A percentile compares a stretch with the other conserved stretches of the same genome.
phyloP scores from a whole-genome alignment of 2,888 invertebrate species.

The Perizoma flavofasciatum region DNA sequence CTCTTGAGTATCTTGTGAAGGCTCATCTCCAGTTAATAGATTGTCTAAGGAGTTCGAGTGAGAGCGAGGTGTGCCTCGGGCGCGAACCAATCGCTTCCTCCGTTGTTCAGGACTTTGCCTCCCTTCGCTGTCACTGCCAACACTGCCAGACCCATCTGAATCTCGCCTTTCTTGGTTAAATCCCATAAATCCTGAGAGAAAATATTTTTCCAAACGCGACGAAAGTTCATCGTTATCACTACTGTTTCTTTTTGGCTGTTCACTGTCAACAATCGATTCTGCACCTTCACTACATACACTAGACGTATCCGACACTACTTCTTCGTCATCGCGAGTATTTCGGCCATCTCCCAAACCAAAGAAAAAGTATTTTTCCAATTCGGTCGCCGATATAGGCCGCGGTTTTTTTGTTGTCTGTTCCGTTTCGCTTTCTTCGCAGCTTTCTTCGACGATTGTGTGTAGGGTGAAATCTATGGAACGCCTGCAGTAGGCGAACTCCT shows the following conservation, averaged over 20 bases:
- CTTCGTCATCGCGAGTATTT: constrained; percentile 83
- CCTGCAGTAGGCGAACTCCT: constrained; percentile 91
- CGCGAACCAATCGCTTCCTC: constrained; percentile 90
- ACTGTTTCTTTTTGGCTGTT: constrained; percentile 76
- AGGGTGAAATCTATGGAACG: constrained; percentile 94
- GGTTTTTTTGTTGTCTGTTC: constrained; percentile 86
- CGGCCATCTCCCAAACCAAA: constrained; percentile 91
- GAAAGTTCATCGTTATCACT: constrained; percentile 89
- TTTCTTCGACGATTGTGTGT: constrained; percentile 97
- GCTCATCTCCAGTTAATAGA: constrained; percentile 86
- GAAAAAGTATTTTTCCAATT: constrained; percentile 95
- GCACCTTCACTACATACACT: constrained; percentile 93
- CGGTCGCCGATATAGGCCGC: constrained; percentile 90
- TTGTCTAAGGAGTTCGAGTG: constrained; percentile 93
- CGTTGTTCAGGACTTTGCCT: constrained; percentile 94
- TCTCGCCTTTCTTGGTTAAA: constrained; percentile 90
- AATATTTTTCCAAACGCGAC: constrained; percentile 94
- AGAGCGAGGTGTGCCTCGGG: constrained; percentile 92
- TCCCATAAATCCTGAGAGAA: constrained; percentile 93
- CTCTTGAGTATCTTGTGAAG: constrained; percentile 80
- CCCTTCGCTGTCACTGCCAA: constrained; percentile 95
- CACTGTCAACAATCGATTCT: constrained; percentile 88
- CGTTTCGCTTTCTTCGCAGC: constrained; percentile 96
- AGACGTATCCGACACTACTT: constrained; percentile 91
- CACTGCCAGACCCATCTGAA: constrained; percentile 93